phyloP scores from a whole-genome alignment of 2,797 vertebrate genomes.

The Antennarius maculatus region DNA sequence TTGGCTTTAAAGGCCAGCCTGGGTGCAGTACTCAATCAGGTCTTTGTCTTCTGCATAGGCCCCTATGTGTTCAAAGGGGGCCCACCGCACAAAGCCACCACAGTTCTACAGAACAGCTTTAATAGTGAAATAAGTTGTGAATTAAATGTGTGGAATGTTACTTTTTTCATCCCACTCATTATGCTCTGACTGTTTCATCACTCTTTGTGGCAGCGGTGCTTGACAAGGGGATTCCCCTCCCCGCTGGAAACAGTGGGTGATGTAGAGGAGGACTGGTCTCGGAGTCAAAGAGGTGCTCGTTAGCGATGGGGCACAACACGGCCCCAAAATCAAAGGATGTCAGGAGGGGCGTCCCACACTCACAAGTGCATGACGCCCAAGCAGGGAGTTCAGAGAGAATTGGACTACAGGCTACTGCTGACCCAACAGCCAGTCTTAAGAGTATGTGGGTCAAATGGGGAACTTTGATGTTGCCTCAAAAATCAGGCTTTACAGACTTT shows the following conservation, averaged over 20 bases:
- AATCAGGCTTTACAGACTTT: slow-evolving; percentile 50
- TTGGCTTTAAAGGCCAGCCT: slow-evolving; percentile 71
- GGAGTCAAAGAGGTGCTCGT: slow-evolving; percentile 54
- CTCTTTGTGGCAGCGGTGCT: slow-evolving; percentile 37
- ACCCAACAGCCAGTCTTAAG: slow-evolving; percentile 68
- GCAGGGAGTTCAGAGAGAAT: slow-evolving; percentile 54
- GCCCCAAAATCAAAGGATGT: slow-evolving; percentile 68
- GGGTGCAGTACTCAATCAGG: slow-evolving; percentile 77
- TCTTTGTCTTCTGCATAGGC: slow-evolving; percentile 81
- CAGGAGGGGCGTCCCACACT: slow-evolving; percentile 40
- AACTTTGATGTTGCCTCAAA: slow-evolving; percentile 73
- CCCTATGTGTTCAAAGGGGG: slow-evolving; percentile 67
- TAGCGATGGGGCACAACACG: slow-evolving; percentile 58
- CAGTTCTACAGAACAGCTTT: slow-evolving; percentile 76
- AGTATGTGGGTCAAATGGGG: slow-evolving; percentile 73
- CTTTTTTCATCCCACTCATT: slow-evolving; percentile 56
- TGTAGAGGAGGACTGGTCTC: slow-evolving; percentile 38
- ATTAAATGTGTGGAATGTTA: slow-evolving; percentile 75
- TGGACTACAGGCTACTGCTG: slow-evolving; percentile 45
- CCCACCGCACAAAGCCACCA: slow-evolving; percentile 79
- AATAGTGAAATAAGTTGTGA: slow-evolving; percentile 74
- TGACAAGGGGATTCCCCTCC: slow-evolving; percentile 48
- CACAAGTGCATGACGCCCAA: slow-evolving; percentile 29
- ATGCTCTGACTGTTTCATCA: slow-evolving; percentile 49
- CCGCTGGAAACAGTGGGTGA: slow-evolving; percentile 56